Conservation (phyloP, 2,888 invertebrate genomes). For the Tiphia femorata region DNA sequence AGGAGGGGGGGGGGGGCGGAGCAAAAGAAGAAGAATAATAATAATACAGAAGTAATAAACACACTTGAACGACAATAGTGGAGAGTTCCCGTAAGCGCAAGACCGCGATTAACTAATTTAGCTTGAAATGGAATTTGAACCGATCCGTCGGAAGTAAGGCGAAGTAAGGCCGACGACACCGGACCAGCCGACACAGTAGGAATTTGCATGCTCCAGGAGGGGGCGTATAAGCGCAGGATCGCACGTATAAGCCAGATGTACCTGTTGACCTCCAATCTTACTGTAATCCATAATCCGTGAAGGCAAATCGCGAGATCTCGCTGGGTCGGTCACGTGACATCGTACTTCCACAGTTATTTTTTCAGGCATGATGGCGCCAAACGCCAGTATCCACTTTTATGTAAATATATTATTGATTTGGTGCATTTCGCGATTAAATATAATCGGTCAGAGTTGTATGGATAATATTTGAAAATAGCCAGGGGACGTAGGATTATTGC, state of each 20-base stretch:
- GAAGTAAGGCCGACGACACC: too few species aligned
- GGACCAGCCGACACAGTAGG: background rate
- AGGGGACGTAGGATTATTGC: conserved; percentile 32
- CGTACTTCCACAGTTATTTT: conserved; percentile 69
- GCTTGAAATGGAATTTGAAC: too few species aligned
- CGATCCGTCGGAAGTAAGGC: too few species aligned
- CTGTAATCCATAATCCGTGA: conserved; percentile 28
- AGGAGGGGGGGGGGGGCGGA: too few species aligned
- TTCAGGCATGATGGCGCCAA: conserved; percentile 74
- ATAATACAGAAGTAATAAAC: too few species aligned
- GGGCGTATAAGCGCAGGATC: conserved; percentile 14
- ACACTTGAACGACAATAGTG: too few species aligned
- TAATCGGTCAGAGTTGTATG: conserved; percentile 38
- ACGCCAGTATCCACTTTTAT: conserved; percentile 69
- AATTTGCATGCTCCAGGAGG: conserved; percentile 10
- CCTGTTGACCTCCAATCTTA: conserved; percentile 35
- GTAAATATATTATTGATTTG: conserved; percentile 65
- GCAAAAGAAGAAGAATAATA: too few species aligned
- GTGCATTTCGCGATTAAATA: conserved; percentile 52
- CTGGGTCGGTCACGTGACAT: conserved; percentile 71
- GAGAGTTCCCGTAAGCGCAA: too few species aligned
- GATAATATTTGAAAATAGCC: conserved; percentile 38
- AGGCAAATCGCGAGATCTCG: conserved; percentile 56
- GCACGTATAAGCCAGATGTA: conserved; percentile 25
- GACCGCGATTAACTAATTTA: too few species aligned